Evolutionary conservation across 2,888 invertebrate species (phyloP), one percentile per base, ranked within the genome.

Genomic region (Megamerina dolium): DNA sequence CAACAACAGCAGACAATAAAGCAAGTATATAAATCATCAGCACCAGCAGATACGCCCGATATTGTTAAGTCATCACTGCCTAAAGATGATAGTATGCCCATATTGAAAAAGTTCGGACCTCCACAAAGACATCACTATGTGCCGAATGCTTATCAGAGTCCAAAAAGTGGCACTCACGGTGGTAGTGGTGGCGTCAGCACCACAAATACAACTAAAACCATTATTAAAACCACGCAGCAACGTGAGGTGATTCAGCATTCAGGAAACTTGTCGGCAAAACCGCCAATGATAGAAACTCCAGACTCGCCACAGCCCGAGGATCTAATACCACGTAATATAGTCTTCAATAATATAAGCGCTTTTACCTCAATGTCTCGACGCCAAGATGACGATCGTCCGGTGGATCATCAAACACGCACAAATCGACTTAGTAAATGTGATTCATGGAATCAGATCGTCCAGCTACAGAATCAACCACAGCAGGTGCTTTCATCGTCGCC

Each of bases 361-460:
- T 70, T 69, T 14, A 59, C 59, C 9, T 64, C 63, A 17, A 52
- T 68, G 53, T 73, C 63, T 59, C 61, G 60, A 2, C 58, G 63
- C 18, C 47, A 50, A 0, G 45, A 50, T 4, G 23, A 39, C 4
- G 17, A 34, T 8, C 16, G 40, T 19, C 21, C 14, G 2, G n/a
- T 27, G 10, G 46, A 48, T 3, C 33, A 33, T 5, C 41, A 53
- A 38, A 3, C 53, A 9, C 49, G 63, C 3, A 38, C 63, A 4
- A 56, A 64, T 39, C 65, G 67, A 9, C 60, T 80, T 9, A 80
- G 77, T 56, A 84, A 86, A 64, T 85, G 86, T 8, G 87, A 87
- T 63, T 85, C 87, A 4, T 88, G 87, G 87, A 83, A 85, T 62
- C 85, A 85, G 59, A 74, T 87, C 47, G 77, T 77, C 47, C 59